Conservation (phyloP, 2,888 invertebrate species). For the Priapulus caudatus region DNA sequence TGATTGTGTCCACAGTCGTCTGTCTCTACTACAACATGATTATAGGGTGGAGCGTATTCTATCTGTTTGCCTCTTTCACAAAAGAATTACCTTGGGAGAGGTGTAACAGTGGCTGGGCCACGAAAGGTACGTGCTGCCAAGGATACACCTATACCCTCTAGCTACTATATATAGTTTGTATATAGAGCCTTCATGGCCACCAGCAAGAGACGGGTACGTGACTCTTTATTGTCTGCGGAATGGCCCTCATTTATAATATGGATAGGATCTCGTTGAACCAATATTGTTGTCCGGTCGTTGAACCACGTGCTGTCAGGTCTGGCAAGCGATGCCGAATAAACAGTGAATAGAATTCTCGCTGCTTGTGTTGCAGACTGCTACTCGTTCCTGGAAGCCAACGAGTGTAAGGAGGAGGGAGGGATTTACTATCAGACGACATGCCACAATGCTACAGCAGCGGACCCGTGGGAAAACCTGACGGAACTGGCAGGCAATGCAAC, state of each 20-base stretch:
- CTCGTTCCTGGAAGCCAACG: neutral
- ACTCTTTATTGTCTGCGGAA: too few species aligned
- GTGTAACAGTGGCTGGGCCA: constrained; percentile 31
- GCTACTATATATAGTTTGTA: too few species aligned
- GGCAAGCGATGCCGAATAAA: too few species aligned
- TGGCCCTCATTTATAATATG: too few species aligned
- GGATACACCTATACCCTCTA: too few species aligned
- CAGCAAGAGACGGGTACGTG: too few species aligned
- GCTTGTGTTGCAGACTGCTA: constrained; percentile 28
- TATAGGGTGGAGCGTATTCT: constrained; percentile 35
- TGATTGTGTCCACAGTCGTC: constrained; percentile 29
- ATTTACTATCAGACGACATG: neutral
- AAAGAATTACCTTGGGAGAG: constrained; percentile 30
- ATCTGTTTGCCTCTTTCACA: constrained; percentile 31
- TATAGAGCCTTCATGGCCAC: too few species aligned
- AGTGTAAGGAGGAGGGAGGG: neutral
- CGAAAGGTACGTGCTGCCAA: constrained; percentile 24
- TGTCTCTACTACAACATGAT: constrained; percentile 36
- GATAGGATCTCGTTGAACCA: too few species aligned
- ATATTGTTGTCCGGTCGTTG: too few species aligned
- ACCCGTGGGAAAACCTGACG: neutral
- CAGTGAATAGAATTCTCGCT: too few species aligned
- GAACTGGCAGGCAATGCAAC: constrained; percentile 14
- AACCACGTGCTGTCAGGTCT: too few species aligned
- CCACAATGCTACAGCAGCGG: neutral